phyloP scores from a whole-genome alignment of 92 coral and sea anemone genomes.

The Muricea muricata region DNA sequence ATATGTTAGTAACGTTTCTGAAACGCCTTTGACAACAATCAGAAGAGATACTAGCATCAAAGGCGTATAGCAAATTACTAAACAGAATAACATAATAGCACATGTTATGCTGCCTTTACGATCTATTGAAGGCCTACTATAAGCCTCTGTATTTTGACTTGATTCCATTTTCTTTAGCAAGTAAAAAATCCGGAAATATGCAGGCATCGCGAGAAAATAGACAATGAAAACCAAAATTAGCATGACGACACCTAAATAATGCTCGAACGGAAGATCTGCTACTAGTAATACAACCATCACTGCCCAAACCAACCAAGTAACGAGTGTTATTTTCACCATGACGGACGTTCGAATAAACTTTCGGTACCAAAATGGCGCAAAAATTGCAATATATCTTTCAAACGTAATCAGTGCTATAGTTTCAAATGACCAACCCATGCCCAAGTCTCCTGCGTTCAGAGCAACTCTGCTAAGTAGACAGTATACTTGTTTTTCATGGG shows the following conservation, averaged over 20 bases:
- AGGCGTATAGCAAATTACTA: constrained; percentile 31
- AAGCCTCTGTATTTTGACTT: neutral
- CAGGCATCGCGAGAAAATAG: constrained; percentile 15
- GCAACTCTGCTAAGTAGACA: constrained; percentile 6
- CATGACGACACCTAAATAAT: neutral
- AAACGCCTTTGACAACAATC: neutral
- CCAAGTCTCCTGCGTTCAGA: constrained; percentile 17
- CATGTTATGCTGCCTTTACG: constrained; percentile 39
- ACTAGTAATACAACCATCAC: neutral
- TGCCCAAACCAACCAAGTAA: constrained; percentile 27
- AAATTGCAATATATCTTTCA: constrained; percentile 34
- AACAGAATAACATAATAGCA: constrained; percentile 22
- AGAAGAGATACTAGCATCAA: neutral
- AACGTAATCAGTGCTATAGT: constrained; percentile 24
- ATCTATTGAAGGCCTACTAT: neutral
- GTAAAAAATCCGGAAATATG: neutral
- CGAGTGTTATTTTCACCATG: constrained; percentile 3
- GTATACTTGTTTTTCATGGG: neutral
- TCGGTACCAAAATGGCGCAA: constrained; percentile 40
- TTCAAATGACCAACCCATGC: constrained; percentile 36
- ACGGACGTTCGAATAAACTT: constrained; percentile 2
- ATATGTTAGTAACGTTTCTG: neutral
- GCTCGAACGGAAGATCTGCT: neutral
- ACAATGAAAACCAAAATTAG: constrained; percentile 4
- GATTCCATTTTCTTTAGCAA: constrained; percentile 31